Percentiles rank a stretch among this genome's conserved stretches.
phyloP scores from a whole-genome alignment of 2,797 vertebrate species.

The Propithecus deckenii region DNA sequence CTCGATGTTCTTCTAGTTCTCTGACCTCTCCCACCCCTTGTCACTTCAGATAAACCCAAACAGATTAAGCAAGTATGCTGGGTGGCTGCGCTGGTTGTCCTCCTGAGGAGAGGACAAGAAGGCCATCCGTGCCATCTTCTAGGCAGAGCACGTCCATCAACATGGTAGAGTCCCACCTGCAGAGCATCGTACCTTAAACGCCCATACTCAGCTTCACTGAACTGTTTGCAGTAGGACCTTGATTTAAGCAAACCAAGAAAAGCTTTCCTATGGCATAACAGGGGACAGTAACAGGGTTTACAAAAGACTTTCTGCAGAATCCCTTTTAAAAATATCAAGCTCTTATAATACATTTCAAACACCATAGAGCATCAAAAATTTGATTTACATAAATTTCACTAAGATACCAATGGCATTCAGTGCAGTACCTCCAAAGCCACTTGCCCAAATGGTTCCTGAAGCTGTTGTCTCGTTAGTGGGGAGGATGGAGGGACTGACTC shows the following conservation, averaged over 20 bases:
- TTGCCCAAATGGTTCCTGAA: background rate
- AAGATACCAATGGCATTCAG: background rate
- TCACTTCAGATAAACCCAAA: background rate
- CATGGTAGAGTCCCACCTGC: fast-evolving
- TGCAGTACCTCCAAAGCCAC: background rate
- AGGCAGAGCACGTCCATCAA: background rate
- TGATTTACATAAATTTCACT: slow-evolving; percentile 18
- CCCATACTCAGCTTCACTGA: background rate
- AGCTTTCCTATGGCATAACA: background rate
- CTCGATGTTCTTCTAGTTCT: background rate
- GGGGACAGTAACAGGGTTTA: background rate
- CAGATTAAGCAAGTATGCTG: background rate
- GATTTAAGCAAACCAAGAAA: background rate
- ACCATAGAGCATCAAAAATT: background rate
- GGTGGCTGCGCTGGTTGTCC: background rate
- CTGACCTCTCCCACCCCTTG: background rate
- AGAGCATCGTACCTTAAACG: background rate
- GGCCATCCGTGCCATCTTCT: background rate
- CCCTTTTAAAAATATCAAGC: background rate
- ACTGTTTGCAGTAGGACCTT: background rate
- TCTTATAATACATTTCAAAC: background rate
- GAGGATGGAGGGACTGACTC: background rate
- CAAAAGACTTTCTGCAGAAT: slow-evolving; percentile 18
- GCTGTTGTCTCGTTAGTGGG: background rate
- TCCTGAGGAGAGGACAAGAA: background rate